Base-by-base conservation (phyloP, 2,797 vertebrate species). In the Premnoplex brunnescens region DNA sequence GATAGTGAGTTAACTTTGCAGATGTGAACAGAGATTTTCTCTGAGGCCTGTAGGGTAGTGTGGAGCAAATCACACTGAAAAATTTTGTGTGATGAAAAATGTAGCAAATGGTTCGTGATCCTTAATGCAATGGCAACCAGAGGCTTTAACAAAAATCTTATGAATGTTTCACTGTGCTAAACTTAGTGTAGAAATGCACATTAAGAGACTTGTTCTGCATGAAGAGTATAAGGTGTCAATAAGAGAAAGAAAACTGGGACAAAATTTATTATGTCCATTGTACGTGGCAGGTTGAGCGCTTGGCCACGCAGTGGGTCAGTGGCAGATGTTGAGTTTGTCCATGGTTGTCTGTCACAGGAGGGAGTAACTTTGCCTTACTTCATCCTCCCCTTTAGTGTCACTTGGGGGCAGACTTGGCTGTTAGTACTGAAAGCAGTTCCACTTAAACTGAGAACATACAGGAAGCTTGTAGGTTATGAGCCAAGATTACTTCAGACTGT, bases 321-420 rank as follows among this genome's bases (percentile, higher is more conserved):
- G 2, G 17, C 51, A 44, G 88, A 46, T 10, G 15, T 41, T 24
- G 48, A 12, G 11, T 81, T 83, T 83, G 18, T 16, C 21, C 28
- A 7, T 34, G 28, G 9, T 1, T 60, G 28, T 66, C 34, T 80
- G 51, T 76, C n/a, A 8, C 1, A 15, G 62, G 24, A 39, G 32
- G 18, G 17, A 41, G 24, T 19, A 62, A 17, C 59, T 79, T 46
- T 8, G 3, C 60, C 24, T 12, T 36, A 39, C 52, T 93, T 64
- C 56, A 20, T 46, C 62, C 46, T 96, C 56, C 83, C 49, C 49
- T 87, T 28, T 85, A 73, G 13, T 72, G 79, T 91, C 93, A 97
- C 92, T 96, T 94, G 95, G 94, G 96, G 96, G 95, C 92, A 97
- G 95, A 78, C 95, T 96, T 95, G 72, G 43, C 85, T 80, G n/a